A percentile compares a stretch with the other conserved stretches of the same genome.
phyloP scores from a whole-genome alignment of 1,140 invertebrate species.

The Pogonomyrmex californicus region DNA sequence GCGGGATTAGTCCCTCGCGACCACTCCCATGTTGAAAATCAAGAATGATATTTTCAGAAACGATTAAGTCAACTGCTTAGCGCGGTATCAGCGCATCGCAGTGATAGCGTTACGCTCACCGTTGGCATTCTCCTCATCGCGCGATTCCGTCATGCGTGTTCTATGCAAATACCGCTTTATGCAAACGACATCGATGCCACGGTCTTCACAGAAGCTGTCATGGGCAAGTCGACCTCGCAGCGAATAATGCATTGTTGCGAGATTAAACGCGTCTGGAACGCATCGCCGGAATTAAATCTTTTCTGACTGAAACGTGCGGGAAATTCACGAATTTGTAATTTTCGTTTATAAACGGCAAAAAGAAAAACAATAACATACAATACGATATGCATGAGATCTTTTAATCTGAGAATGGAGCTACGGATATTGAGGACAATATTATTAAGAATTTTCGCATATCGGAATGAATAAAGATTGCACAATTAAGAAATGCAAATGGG shows the following conservation, averaged over 20 bases:
- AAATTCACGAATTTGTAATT: neutral
- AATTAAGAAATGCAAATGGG: neutral
- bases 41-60: constrained; percentile 47
- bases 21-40: constrained; percentile 30
- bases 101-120: constrained; percentile 6
- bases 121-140: constrained; percentile 38
- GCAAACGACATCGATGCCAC: constrained; percentile 23
- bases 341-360: neutral
- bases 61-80: constrained; percentile 14
- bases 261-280: constrained; percentile 20
- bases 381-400: neutral
- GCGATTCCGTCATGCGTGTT: constrained; percentile 51
- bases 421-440: neutral
- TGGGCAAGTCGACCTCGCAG: neutral
- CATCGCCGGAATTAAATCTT: constrained; percentile 33
- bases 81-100: constrained; percentile 2
- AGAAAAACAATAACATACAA: neutral
- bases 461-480: neutral
- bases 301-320: constrained; percentile 1
- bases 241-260: constrained; percentile 41
- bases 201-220: constrained; percentile 22
- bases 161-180: constrained; percentile 55
- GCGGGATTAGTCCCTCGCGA: neutral
- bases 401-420: neutral
- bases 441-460: constrained; percentile 10